Evolutionary conservation across 2,888 invertebrate species (phyloP), one percentile per base, ranked within the genome.

Genomic region (Drosophila birchii): DNA sequence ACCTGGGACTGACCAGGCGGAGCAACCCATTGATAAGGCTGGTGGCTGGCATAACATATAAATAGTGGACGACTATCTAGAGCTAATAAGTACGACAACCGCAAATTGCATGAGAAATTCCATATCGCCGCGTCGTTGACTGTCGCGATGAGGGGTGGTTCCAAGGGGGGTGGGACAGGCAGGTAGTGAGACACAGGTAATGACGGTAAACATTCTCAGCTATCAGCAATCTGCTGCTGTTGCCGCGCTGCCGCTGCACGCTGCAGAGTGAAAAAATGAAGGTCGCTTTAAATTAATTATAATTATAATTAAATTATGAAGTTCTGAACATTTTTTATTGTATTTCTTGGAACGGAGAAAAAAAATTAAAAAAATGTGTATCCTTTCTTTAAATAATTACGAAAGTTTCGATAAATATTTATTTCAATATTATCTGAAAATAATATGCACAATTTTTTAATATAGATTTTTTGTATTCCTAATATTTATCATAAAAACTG

Each of bases 41-140:
- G 16, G 12, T 23, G 43, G 20, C 43, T 20, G 43, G 5, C 41
- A 41, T 23, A 14, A 23, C 44, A 23, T 23, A 5, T 41, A 26
- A 26, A 26, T 26, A 43, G 49, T 66, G 53, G 61, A 23, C 51
- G 36, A 45, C 73, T 75, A 86, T 86, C 81, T 78, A 68, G 57
- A 76, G 67, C 82, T 76, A 82, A 86, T 83, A 80, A 58, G 57
- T 61, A 57, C 57, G 67, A 87, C 75, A 83, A 76, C 66, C 63
- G 63, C 63, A 74, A 82, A 82, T 89, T 84, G 79, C 85, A 81
- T 81, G 76, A 67, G 84, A 80, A 81, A 69, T 61, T 45, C 20
- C 63, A 67, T 45, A 51, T 67, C 32, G 59, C 47, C 39, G n/a
- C 29, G 18, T 11, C 1, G 18, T 11, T 1, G 14, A 23, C 5